Conservation (phyloP, 2,797 vertebrate genomes). For the Parotocinclus haroldoi region DNA sequence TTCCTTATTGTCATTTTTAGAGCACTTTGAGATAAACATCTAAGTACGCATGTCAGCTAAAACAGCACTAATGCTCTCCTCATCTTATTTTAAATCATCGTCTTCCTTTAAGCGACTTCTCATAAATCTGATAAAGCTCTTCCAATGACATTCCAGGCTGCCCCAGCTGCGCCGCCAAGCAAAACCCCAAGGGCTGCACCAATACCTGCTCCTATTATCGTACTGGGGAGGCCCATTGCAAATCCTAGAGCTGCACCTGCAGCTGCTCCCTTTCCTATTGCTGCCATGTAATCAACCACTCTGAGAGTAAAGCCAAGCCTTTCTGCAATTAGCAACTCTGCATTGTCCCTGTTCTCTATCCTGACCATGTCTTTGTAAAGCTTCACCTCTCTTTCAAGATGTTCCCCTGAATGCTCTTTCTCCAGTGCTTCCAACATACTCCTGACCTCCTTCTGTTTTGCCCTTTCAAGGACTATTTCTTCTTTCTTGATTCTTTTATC, state of each 20-base stretch:
- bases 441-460: slow-evolving; percentile 31
- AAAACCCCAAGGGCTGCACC: slow-evolving; percentile 35
- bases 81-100: too few relatives aligned
- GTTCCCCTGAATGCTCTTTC: slow-evolving; percentile 27
- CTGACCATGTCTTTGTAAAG: slow-evolving; percentile 17
- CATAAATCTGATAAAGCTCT: slow-evolving; percentile 5
- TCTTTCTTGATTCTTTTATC: slow-evolving; percentile 42
- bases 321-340: slow-evolving; percentile 33
- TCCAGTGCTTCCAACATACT: slow-evolving; percentile 7
- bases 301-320: slow-evolving; percentile 37
- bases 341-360: slow-evolving; percentile 35
- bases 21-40: too few relatives aligned
- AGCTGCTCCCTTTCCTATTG: slow-evolving; percentile 40
- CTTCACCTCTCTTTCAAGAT: neutral
- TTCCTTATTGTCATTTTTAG: too few relatives aligned
- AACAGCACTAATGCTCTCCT: too few relatives aligned
- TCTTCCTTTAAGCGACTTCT: too few relatives aligned
- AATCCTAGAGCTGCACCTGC: slow-evolving; percentile 9
- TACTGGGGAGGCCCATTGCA: slow-evolving; percentile 13
- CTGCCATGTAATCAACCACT: slow-evolving; percentile 42
- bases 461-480: slow-evolving; percentile 19
- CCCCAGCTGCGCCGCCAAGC: slow-evolving; percentile 30
- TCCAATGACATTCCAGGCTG: slow-evolving; percentile 12
- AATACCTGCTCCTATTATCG: slow-evolving; percentile 14
- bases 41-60: too few relatives aligned